These are phyloP conservation scores for Maccullochella peelii DNA, from an alignment of 2,113 vertebrate genomes.

Conservation along the genomic window DNA sequence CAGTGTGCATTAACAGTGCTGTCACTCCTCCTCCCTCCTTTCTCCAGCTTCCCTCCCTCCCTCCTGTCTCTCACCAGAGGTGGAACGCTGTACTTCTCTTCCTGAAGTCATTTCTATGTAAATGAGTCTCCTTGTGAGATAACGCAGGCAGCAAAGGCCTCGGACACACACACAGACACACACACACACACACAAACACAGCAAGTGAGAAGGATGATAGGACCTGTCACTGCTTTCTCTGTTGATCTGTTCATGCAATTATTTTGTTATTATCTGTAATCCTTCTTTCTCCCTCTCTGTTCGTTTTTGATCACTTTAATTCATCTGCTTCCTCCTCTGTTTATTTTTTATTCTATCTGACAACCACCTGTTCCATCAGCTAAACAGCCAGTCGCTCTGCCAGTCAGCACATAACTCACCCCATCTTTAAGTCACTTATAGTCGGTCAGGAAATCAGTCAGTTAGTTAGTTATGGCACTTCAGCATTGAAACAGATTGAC, in stretches of 20 bases:
- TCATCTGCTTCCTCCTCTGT: conserved; percentile 29
- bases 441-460: conserved; percentile 3
- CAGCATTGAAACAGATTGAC: background rate
- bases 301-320: conserved; percentile 49
- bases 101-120: conserved; percentile 88
- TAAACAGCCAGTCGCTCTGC: conserved; percentile 8
- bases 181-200: conserved; percentile 41
- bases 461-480: background rate
- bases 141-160: conserved; percentile 77
- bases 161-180: conserved; percentile 58
- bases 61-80: conserved; percentile 69
- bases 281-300: conserved; percentile 27
- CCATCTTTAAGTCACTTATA: conserved; percentile 4
- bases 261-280: conserved; percentile 74
- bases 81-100: conserved; percentile 78
- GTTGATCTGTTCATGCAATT: conserved; percentile 79
- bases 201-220: conserved; percentile 71
- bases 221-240: conserved; percentile 72
- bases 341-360: conserved; percentile 17
- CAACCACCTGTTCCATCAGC: background rate
- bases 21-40: conserved; percentile 30
- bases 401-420: conserved; percentile 13
- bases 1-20: background rate
- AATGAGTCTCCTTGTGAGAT: conserved; percentile 86
- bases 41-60: conserved; percentile 21